phyloP scores from a whole-genome alignment of 1,140 invertebrate species.

The Atta texana region DNA sequence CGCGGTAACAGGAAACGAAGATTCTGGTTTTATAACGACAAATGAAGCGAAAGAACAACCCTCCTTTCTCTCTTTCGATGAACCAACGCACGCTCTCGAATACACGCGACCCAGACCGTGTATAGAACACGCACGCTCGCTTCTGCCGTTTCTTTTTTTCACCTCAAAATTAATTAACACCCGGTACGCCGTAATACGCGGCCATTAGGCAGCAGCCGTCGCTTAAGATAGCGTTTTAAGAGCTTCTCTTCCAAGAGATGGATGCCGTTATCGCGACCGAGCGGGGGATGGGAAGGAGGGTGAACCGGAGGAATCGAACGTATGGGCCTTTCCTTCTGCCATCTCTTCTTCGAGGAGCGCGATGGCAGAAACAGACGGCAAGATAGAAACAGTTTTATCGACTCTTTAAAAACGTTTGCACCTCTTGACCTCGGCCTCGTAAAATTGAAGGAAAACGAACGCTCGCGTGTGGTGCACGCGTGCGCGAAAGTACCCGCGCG shows the following conservation, averaged over 20 bases:
- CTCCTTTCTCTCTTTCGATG: slow-evolving; percentile 6
- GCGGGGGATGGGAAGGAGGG: neutral
- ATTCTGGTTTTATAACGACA: neutral
- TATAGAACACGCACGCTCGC: slow-evolving; percentile 6
- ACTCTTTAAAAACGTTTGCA: slow-evolving; percentile 72
- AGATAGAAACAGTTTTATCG: slow-evolving; percentile 46
- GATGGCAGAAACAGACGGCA: slow-evolving; percentile 50
- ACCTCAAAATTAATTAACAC: slow-evolving; percentile 75
- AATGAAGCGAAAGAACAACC: slow-evolving; percentile 3
- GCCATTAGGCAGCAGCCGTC: slow-evolving; percentile 71
- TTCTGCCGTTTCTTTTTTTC: slow-evolving; percentile 22
- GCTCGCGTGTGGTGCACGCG: slow-evolving; percentile 52
- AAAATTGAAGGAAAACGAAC: slow-evolving; percentile 73
- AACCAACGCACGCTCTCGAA: slow-evolving; percentile 3
- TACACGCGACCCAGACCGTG: slow-evolving; percentile 2
- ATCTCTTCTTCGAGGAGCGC: neutral
- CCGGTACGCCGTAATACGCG: slow-evolving; percentile 64
- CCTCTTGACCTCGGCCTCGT: slow-evolving; percentile 73
- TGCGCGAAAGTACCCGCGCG: slow-evolving; percentile 39
- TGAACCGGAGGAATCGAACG: neutral
- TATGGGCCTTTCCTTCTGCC: neutral
- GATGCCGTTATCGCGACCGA: slow-evolving; percentile 66
- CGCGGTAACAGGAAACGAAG: neutral
- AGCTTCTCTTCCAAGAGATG: slow-evolving; percentile 66
- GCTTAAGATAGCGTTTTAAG: slow-evolving; percentile 74